Evolutionary conservation across 2,888 invertebrate species (phyloP), one percentile per base, ranked within the genome.

Genomic region (Xylota segnis): DNA sequence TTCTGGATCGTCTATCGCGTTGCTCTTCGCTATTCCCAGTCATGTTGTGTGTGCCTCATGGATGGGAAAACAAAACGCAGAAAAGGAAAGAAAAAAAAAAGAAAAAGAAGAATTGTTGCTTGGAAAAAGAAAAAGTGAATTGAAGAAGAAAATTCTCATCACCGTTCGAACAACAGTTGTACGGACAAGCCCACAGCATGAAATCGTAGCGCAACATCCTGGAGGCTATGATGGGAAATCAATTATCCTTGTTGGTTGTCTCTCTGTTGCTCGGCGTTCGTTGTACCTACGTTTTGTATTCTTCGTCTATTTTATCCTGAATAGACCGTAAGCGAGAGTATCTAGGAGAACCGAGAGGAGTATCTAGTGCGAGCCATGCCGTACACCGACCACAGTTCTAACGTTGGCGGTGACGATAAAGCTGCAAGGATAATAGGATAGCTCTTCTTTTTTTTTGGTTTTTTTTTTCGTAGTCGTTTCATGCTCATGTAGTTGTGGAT

Each of bases 81-180:
- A 12, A 40, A 47, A 32, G 27, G 47, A 7, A 40, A 47, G 32
- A 14, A 1, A 18, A n/a, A 43, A 5, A n/a, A n/a, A n/a, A n/a
- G n/a, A n/a, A n/a, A n/a, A n/a, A n/a, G 7, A 10, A 2, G 7
- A 16, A 18, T 4, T 27, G 32, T 32, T 23, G 47, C 18, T 34
- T 71, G 40, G 52, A 27, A 18, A 40, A 66, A 52, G 54, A 63
- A 58, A 27, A 52, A 68, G 54, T 76, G 66, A 59, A 76, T 40
- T 76, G 66, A 58, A 68, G 82, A 82, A 82, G 86, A 86, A 86
- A 76, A 75, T 76, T 81, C 81, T 59, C 71, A 81, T 81, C 79
- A 71, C 71, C 61, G 59, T 14, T 56, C 40, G 45, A 61, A 37
- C 34, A 81, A 59, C 68, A 61, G 52, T 82, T 75, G 40, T 43